Evolutionary conservation across 1,140 invertebrate species (phyloP).

Genomic region (Ips nitidus): DNA sequence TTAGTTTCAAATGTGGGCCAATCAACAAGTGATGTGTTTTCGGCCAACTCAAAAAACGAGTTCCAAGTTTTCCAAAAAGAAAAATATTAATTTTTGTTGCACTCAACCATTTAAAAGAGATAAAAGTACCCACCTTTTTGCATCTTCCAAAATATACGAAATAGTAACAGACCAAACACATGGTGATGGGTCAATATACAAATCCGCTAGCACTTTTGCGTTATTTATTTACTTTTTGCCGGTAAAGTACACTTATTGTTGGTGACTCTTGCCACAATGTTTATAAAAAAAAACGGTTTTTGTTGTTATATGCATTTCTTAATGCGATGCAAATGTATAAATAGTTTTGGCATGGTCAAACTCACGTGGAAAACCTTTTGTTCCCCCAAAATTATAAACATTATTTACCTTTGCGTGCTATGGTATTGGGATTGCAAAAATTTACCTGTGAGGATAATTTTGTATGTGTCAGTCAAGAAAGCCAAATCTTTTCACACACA

Average conservation of each 20-base stretch:
- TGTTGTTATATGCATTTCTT: neutral
- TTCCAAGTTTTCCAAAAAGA: neutral
- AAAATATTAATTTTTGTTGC: too few species aligned
- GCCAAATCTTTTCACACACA: neutral
- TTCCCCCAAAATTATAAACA: neutral
- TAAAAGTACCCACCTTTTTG: neutral
- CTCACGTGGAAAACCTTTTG: neutral
- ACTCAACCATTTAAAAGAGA: neutral
- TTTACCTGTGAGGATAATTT: neutral
- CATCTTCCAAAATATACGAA: neutral
- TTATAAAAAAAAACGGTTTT: neutral
- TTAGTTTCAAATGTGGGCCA: conserved; percentile 6
- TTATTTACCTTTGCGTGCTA: neutral
- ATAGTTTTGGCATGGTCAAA: conserved; percentile 13
- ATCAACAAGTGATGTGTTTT: conserved; percentile 17
- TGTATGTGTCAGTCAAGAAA: neutral
- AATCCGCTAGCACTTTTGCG: neutral
- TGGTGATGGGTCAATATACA: neutral
- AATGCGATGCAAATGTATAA: conserved; percentile 7
- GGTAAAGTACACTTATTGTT: neutral
- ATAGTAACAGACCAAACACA: neutral
- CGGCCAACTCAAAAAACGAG: neutral
- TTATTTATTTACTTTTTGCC: neutral
- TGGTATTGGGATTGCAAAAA: neutral
- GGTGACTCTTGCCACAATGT: neutral